Evolutionary conservation across 2,113 vertebrate species (phyloP), one percentile per base, ranked within the genome.

Genomic region (Eubucco bourcierii): DNA sequence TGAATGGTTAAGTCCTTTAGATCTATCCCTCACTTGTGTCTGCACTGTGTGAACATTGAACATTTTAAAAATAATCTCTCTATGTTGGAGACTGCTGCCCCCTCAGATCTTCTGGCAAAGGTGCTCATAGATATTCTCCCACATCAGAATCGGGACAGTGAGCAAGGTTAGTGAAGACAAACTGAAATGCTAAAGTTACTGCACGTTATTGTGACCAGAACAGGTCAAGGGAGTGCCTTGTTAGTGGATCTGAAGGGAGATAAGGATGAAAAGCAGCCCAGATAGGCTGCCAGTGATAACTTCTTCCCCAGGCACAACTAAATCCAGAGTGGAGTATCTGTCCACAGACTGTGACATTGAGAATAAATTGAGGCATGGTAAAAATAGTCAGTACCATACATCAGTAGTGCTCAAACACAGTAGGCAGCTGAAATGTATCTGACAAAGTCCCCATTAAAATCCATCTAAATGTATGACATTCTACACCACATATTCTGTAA

Each of bases 371-470:
- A 47, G 34, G 39, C n/a, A 84, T 2, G 6, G 55, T 71, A 75
- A 91, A 87, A 95, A 93, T 88, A 90, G 80, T 91, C 64, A 91
- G 84, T 77, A 94, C 70, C 58, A 71, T 58, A 56, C 34, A 81
- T 75, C 56, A 80, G 21, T 31, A 39, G 78, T 46, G 21, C 44
- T 86, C 34, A 95, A 84, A 74, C 31, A 41, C 59, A 65, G 29
- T 19, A 87, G 37, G 59, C 63, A 76, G 56, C 60, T 87, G 85
- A 95, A 68, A 68, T 55, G 15, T 80, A 78, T 46, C 50, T 84
- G 31, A 85, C 39, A 15, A 58, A 82, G 29, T 74, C 24, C 31
- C 63, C 76, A 78, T 65, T 86, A 90, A 91, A 94, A 92, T 66
- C 50, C 71, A 46, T 50, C 58, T 55, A 47, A 66, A 64, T 72